Percentiles rank a stretch among this genome's conserved stretches.
These are phyloP conservation scores for Lepisosteus osseus DNA, from an alignment of 2,113 vertebrate genomes.

Conservation along the genomic window DNA sequence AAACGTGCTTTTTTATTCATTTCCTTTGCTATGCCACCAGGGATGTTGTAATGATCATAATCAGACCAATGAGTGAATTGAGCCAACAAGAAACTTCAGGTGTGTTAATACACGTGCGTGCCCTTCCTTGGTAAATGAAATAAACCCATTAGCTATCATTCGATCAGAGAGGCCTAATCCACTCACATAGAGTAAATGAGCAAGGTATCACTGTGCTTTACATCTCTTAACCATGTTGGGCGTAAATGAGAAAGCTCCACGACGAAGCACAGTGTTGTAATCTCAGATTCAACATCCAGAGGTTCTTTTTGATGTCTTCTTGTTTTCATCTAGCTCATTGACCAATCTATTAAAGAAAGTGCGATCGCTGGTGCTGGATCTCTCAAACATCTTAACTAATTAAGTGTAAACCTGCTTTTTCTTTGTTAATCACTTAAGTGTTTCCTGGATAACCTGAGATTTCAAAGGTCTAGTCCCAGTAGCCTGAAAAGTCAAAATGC, in stretches of 20 bases:
- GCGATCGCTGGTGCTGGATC: slow-evolving; percentile 39
- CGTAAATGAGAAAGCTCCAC: background rate
- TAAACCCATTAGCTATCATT: slow-evolving; percentile 19
- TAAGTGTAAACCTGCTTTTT: slow-evolving; percentile 75
- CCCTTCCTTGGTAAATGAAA: slow-evolving; percentile 26
- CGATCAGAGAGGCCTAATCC: slow-evolving; percentile 10
- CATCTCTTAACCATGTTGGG: slow-evolving; percentile 10
- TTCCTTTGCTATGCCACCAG: slow-evolving; percentile 37
- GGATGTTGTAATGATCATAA: slow-evolving; percentile 33
- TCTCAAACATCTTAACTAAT: slow-evolving; percentile 68
- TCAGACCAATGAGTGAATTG: slow-evolving; percentile 36
- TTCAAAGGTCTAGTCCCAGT: slow-evolving; percentile 76
- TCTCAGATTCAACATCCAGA: background rate
- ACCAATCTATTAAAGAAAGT: slow-evolving; percentile 14
- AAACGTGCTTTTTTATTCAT: background rate
- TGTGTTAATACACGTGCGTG: slow-evolving; percentile 23
- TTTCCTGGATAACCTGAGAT: slow-evolving; percentile 76
- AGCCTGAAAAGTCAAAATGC: slow-evolving; percentile 81
- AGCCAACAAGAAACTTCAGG: slow-evolving; percentile 27
- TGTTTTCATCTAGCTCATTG: slow-evolving; percentile 8
- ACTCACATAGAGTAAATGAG: slow-evolving; percentile 9
- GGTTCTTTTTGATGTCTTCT: background rate
- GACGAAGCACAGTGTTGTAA: background rate
- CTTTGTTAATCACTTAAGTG: slow-evolving; percentile 82
- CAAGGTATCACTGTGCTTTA: slow-evolving; percentile 18